Conservation (phyloP, 2,113 vertebrate genomes). For the Lynx canadensis region DNA sequence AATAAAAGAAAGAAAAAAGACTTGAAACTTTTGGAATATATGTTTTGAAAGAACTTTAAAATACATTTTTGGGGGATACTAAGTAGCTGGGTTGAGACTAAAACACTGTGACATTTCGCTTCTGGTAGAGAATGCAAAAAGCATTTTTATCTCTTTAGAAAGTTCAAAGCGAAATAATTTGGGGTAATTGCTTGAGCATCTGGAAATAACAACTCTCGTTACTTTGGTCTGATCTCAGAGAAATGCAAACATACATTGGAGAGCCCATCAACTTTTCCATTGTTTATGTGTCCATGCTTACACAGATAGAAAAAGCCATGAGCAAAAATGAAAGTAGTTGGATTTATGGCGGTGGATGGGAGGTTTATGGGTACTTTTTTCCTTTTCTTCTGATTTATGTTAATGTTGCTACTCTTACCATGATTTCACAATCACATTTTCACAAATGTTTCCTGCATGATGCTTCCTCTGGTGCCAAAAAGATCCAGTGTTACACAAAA, state of each 20-base stretch:
- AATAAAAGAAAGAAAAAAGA: not conserved
- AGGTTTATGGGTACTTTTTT: not conserved
- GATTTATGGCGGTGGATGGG: not conserved
- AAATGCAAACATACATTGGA: not conserved
- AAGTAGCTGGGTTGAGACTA: conserved; percentile 24
- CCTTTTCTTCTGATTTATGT: not conserved
- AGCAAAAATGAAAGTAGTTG: not conserved
- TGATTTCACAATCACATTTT: conserved; percentile 24
- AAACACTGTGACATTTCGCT: not conserved
- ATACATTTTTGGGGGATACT: not conserved
- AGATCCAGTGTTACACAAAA: not conserved
- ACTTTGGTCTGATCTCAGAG: not conserved
- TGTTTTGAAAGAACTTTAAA: conserved; percentile 36
- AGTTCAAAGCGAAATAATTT: not conserved
- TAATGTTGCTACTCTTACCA: not conserved
- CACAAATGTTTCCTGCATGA: not conserved
- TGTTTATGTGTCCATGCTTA: not conserved
- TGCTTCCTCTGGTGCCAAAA: not conserved
- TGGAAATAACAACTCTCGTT: not conserved
- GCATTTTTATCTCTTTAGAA: not conserved
- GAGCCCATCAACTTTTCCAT: not conserved
- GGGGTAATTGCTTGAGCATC: not conserved
- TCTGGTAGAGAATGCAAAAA: not conserved
- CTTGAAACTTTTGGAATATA: not conserved
- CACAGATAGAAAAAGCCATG: not conserved